Evolutionary conservation across 2,888 invertebrate species (phyloP).

Genomic region (Metacarcinus magister): DNA sequence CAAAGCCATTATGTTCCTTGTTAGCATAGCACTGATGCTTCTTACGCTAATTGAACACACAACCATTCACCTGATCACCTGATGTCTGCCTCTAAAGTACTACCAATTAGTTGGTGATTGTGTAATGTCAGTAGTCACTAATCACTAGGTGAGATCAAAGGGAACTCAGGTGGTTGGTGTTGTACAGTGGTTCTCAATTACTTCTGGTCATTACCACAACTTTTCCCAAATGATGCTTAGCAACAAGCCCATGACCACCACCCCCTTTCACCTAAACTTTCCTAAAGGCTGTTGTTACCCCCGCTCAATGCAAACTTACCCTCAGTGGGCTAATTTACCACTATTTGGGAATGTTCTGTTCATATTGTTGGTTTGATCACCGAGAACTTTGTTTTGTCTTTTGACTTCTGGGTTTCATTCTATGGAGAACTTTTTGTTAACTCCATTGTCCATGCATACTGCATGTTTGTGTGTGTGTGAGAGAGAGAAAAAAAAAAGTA

Average conservation of each 20-base stretch:
- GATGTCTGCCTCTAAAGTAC: neutral
- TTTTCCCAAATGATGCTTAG: no score
- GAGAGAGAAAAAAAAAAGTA: neutral
- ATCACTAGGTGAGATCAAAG: neutral
- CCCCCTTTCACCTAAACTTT: no score
- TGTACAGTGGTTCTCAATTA: neutral
- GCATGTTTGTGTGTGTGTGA: neutral
- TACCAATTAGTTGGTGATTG: neutral
- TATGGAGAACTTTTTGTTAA: neutral
- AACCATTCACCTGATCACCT: slow-evolving; percentile 15
- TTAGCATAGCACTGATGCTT: neutral
- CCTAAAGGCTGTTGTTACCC: no score
- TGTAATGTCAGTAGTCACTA: neutral
- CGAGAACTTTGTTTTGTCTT: neutral
- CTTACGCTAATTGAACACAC: neutral
- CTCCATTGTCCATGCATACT: neutral
- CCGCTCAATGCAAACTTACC: no score
- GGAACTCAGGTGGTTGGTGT: neutral
- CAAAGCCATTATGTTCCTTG: neutral
- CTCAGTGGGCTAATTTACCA: no score
- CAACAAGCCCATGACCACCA: no score
- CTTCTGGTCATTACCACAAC: no score
- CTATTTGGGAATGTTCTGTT: neutral
- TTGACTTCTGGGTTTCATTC: neutral
- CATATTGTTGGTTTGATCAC: neutral